Evolutionary conservation across 2,888 invertebrate species (phyloP).

Genomic region (Cyclophora albipunctata): DNA sequence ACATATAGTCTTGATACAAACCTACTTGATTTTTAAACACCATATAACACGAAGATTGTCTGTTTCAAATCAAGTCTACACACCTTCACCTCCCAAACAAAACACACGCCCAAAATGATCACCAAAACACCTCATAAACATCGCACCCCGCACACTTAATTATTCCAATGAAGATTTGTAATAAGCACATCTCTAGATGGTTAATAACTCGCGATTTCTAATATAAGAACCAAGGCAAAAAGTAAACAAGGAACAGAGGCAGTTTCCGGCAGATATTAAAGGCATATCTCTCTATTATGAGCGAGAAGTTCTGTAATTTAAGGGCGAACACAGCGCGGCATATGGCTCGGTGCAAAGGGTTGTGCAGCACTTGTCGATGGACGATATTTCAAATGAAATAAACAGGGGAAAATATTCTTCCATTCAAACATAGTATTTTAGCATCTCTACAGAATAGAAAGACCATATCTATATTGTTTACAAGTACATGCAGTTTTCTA

Average conservation of each 20-base stretch:
- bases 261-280: conserved; percentile 73
- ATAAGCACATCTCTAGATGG: conserved; percentile 15
- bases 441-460: too few species aligned
- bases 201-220: conserved; percentile 38
- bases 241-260: conserved; percentile 62
- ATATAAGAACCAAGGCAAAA: conserved; percentile 68
- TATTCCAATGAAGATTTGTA: conserved; percentile 17
- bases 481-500: too few species aligned
- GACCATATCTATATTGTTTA: too few species aligned
- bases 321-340: conserved; percentile 65
- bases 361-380: conserved; percentile 20
- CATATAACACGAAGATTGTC: too few species aligned
- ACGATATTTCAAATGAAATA: conserved; percentile 16
- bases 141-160: conserved; percentile 11
- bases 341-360: conserved; percentile 62
- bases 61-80: too few species aligned
- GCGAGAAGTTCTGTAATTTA: conserved; percentile 74
- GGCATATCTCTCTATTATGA: conserved; percentile 76
- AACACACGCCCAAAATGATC: not conserved
- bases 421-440: too few species aligned
- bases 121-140: conserved; percentile 1
- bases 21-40: too few species aligned
- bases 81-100: too few species aligned
- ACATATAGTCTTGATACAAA: too few species aligned
- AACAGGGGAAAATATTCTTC: too few species aligned